Base-by-base conservation (phyloP, 2,888 invertebrate species). In the Tetrapedia diversipes region DNA sequence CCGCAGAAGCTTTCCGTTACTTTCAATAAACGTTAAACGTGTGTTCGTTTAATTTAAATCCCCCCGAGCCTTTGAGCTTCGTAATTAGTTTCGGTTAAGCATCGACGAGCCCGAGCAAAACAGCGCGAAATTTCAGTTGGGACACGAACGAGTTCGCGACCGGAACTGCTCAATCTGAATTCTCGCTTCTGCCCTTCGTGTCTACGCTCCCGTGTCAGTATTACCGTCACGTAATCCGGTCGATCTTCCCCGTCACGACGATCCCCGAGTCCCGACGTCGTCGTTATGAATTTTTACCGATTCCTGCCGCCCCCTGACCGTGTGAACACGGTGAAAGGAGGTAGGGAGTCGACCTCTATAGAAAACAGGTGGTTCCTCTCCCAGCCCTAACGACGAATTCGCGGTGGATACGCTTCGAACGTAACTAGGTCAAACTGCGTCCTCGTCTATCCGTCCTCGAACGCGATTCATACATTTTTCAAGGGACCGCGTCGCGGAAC, bases 321-420 rank as follows among this genome's bases (percentile, higher is more conserved):
- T 1, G 16, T 37, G 19, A 22, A 32, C 54, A 3, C 10, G 2
- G 24, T n/a, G 24, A 22, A 7, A 10, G 43, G 39, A 63, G 37
- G 24, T 32, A 54, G 4, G 34, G n/a, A 27, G 7, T n/a, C 34
- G 3, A 19, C 34, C 14, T 37, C 6, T 22, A 45, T 34, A 45
- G 24, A 65, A 53, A 79, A 75, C 82, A 79, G 70, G 79, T 82
- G 75, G 69, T 65, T 75, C 29, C 34, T 22, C 19, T 53, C 49
- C 39, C 47, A 10, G 47, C 61, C 61, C 47, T 56, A 66, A 65
- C 57, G 73, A 72, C 45, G 24, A 32, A 47, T 61, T 47, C 57
- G 27, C 57, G 57, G 32, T 22, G 41, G 11, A 45, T 43, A 29
- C 32, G n/a, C 3, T 39, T 51, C 19, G 14, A 66, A 34, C 24